Conservation (phyloP, 2,797 vertebrate species). For the Nasua narica region DNA sequence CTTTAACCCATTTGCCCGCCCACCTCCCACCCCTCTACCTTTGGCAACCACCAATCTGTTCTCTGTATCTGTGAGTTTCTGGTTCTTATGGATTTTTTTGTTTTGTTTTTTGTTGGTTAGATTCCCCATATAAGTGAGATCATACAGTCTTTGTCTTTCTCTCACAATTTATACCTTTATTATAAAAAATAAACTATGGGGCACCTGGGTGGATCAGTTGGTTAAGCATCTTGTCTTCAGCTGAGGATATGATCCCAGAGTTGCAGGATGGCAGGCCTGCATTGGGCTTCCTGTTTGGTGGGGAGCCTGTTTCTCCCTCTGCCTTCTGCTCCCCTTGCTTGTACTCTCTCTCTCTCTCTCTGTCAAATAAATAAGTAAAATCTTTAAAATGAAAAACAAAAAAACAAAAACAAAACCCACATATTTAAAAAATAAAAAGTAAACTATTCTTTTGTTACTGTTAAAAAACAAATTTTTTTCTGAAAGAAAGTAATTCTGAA, state of each 20-base stretch:
- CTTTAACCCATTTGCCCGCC: background rate
- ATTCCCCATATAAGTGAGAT: background rate
- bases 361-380: too few species aligned
- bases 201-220: background rate
- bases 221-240: background rate
- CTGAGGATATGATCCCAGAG: background rate
- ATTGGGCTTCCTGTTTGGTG: too few species aligned
- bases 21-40: background rate
- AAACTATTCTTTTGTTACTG: background rate
- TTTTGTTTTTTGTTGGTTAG: background rate
- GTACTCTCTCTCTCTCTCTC: too few species aligned
- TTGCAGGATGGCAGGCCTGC: background rate
- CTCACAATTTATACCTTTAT: background rate
- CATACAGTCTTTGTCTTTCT: background rate
- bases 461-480: background rate
- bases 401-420: too few species aligned
- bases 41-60: background rate
- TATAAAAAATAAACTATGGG: background rate
- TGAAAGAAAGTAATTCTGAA: slow-evolving; percentile 11
- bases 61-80: background rate
- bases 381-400: too few species aligned
- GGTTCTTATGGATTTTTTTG: background rate
- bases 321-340: too few species aligned
- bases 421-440: background rate
- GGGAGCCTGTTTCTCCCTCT: background rate